Conservation (phyloP, 1,140 invertebrate species). For the Brachystomella parvula region DNA sequence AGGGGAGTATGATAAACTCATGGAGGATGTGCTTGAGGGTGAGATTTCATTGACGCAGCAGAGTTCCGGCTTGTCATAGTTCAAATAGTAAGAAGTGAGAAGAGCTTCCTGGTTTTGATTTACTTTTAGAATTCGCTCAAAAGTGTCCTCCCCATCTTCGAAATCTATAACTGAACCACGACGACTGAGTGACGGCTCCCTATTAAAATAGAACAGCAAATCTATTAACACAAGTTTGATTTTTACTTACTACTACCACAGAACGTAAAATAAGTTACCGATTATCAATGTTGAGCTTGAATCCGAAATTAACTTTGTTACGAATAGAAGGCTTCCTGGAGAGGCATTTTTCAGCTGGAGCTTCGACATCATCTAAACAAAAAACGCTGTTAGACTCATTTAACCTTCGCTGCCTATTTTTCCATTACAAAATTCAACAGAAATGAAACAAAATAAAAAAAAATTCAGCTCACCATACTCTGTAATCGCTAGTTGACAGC, state of each 20-base stretch:
- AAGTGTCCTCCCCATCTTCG: slow-evolving; percentile 55
- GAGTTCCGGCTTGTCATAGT: slow-evolving; percentile 52
- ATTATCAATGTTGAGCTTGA: slow-evolving; percentile 55
- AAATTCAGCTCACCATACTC: slow-evolving; percentile 51
- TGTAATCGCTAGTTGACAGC: slow-evolving; percentile 59
- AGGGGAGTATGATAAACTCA: not conserved
- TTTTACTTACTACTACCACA: not conserved
- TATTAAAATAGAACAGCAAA: slow-evolving; percentile 5
- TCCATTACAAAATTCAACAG: not conserved
- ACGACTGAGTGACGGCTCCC: slow-evolving; percentile 14
- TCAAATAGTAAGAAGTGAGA: slow-evolving; percentile 82
- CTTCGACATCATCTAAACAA: slow-evolving; percentile 43
- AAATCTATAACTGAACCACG: slow-evolving; percentile 25
- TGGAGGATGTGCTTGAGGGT: not conserved
- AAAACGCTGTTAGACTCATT: not conserved
- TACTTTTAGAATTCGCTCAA: slow-evolving; percentile 75
- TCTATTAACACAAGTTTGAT: not conserved
- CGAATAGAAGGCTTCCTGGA: slow-evolving; percentile 41
- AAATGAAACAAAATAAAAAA: not conserved
- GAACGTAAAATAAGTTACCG: slow-evolving; percentile 22
- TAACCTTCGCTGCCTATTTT: not conserved
- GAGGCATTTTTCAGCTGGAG: slow-evolving; percentile 40
- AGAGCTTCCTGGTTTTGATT: slow-evolving; percentile 75
- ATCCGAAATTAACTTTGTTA: slow-evolving; percentile 57
- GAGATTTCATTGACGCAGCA: not conserved